A percentile compares a stretch with the other conserved stretches of the same genome.
Conservation (phyloP, 2,888 invertebrate species). For the Stenichneumon culpator region DNA sequence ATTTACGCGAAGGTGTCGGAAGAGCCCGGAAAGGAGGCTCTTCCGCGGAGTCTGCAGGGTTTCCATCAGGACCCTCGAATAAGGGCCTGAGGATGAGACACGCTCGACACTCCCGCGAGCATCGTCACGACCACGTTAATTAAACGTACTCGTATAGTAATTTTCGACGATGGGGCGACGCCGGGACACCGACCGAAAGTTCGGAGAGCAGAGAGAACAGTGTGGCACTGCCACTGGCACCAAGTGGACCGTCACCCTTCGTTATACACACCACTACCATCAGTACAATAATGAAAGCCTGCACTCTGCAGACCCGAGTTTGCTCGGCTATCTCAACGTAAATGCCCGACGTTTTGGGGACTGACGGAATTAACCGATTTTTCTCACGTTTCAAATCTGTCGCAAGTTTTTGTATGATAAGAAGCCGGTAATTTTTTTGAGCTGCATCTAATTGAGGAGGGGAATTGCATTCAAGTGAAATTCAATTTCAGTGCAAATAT, state of each 20-base stretch:
- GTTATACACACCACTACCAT: conserved; percentile 61
- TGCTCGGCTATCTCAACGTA: conserved; percentile 7
- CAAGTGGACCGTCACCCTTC: conserved; percentile 77
- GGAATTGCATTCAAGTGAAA: no score
- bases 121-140: conserved; percentile 58
- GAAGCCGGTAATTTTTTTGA: no score
- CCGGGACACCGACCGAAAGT: conserved; percentile 62
- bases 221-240: conserved; percentile 78
- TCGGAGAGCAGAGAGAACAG: conserved; percentile 71
- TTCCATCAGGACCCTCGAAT: conserved; percentile 14
- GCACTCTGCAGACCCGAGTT: conserved; percentile 37
- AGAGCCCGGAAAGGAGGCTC: neutral
- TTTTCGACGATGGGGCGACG: conserved; percentile 57
- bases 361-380: neutral
- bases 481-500: no score
- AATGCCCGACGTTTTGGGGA: neutral
- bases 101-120: conserved; percentile 27
- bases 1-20: neutral
- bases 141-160: conserved; percentile 61
- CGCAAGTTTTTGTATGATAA: neutral
- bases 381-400: neutral
- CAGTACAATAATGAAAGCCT: conserved; percentile 63
- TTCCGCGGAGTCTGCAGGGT: neutral
- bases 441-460: no score
- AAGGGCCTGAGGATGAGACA: conserved; percentile 43